phyloP scores from a whole-genome alignment of 2,797 vertebrate species.

The Micropoecilia bifurca region DNA sequence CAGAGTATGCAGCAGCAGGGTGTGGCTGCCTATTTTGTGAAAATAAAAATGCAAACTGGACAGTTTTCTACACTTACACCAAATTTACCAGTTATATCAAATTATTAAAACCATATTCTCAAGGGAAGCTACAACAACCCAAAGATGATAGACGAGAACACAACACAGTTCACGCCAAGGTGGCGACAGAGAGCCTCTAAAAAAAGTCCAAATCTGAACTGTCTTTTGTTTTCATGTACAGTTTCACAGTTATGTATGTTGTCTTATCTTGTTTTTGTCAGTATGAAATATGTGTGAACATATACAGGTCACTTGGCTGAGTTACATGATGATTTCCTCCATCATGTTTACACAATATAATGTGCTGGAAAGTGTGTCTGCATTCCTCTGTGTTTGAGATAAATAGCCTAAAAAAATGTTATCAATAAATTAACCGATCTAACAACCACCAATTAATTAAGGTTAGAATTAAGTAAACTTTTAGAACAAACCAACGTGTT shows the following conservation, averaged over 20 bases:
- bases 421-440: background rate
- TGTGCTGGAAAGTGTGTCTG: background rate
- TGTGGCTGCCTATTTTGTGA: background rate
- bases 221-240: background rate
- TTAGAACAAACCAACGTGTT: background rate
- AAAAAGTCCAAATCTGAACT: background rate
- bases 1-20: background rate
- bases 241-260: background rate
- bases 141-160: background rate
- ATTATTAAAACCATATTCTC: background rate
- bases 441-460: background rate
- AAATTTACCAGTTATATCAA: background rate
- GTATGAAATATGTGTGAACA: too few relatives aligned
- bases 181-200: background rate
- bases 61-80: background rate
- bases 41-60: background rate
- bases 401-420: background rate
- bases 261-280: too few relatives aligned
- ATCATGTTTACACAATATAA: background rate
- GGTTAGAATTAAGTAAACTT: background rate
- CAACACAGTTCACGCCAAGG: background rate
- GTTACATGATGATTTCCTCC: background rate
- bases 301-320: background rate
- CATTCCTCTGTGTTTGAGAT: background rate
- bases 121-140: background rate